Percentiles rank a stretch among this genome's conserved stretches.
Conservation (phyloP, 1,140 invertebrate species). For the Drosophila ohnishii region DNA sequence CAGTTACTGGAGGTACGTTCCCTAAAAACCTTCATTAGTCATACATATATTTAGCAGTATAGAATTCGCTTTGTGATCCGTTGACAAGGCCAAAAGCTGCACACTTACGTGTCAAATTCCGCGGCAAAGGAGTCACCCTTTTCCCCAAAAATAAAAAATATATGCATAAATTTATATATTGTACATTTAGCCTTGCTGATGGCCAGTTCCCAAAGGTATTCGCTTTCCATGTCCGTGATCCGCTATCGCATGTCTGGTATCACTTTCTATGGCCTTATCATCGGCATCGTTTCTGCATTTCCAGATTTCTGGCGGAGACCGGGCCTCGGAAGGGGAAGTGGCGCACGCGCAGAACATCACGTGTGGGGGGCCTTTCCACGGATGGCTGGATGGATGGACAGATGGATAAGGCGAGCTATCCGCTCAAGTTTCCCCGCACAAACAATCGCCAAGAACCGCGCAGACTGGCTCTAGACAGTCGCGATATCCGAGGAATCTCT, state of each 20-base stretch:
- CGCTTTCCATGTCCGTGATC: constrained; percentile 33
- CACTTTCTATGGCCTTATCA: constrained; percentile 47
- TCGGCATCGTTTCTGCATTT: constrained; percentile 13
- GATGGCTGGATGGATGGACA: constrained; percentile 14
- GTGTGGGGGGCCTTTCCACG: constrained; percentile 1
- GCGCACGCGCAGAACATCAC: constrained; percentile 37
- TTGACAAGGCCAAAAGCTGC: constrained; percentile 35
- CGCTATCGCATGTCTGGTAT: constrained; percentile 48
- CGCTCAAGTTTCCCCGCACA: constrained; percentile 9
- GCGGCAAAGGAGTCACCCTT: neutral
- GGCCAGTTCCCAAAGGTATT: constrained; percentile 45
- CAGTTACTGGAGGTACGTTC: neutral
- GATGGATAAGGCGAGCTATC: neutral
- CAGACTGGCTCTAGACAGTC: constrained; percentile 31
- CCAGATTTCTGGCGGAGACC: neutral
- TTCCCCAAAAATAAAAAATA: neutral
- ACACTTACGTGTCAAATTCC: constrained; percentile 11
- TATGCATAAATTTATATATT: neutral
- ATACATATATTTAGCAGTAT: neutral
- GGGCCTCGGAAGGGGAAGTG: neutral
- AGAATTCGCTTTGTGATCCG: constrained; percentile 7
- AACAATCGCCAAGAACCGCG: neutral
- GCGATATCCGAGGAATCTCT: constrained; percentile 7
- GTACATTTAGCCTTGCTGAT: neutral
- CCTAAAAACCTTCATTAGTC: constrained; percentile 13